Percentiles rank a stretch among this genome's conserved stretches.
phyloP scores from a whole-genome alignment of 2,888 invertebrate genomes.

The Neocrepidodera transversa region DNA sequence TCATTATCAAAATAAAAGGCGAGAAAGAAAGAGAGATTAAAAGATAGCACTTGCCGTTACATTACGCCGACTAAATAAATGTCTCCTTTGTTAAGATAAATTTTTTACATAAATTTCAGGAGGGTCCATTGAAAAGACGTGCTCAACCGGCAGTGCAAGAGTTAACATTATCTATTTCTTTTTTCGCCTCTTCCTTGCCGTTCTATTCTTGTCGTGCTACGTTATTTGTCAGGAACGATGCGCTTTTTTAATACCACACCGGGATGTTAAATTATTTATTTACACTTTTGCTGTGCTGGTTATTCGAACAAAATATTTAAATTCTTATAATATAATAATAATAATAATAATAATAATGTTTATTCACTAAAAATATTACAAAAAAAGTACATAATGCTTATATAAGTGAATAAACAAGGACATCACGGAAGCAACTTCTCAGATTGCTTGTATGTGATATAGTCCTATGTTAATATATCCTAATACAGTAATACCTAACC shows the following conservation, averaged over 20 bases:
- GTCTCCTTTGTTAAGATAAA: constrained; percentile 37
- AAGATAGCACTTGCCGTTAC: constrained; percentile 27
- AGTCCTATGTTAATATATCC: too few species aligned
- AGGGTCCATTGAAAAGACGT: constrained; percentile 41
- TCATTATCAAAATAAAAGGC: constrained; percentile 22
- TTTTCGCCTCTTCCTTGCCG: constrained; percentile 21
- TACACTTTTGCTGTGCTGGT: too few species aligned
- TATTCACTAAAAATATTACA: too few species aligned
- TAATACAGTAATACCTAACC: too few species aligned
- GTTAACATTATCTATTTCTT: constrained; percentile 43
- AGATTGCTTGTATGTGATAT: too few species aligned
- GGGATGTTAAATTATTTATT: too few species aligned
- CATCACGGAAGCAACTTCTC: too few species aligned
- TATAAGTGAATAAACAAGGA: too few species aligned
- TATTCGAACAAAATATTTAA: too few species aligned
- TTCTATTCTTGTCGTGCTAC: constrained; percentile 27
- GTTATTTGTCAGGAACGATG: constrained; percentile 15
- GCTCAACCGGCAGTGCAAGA: constrained; percentile 42
- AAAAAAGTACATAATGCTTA: too few species aligned
- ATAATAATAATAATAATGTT: too few species aligned
- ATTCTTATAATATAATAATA: too few species aligned
- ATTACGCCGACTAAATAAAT: constrained; percentile 35
- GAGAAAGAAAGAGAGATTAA: constrained; percentile 28
- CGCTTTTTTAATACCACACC: background rate
- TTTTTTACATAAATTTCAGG: constrained; percentile 41